These are phyloP conservation scores for Leptopilina drosophilae DNA, from an alignment of 2,888 invertebrate genomes.

Conservation along the genomic window DNA sequence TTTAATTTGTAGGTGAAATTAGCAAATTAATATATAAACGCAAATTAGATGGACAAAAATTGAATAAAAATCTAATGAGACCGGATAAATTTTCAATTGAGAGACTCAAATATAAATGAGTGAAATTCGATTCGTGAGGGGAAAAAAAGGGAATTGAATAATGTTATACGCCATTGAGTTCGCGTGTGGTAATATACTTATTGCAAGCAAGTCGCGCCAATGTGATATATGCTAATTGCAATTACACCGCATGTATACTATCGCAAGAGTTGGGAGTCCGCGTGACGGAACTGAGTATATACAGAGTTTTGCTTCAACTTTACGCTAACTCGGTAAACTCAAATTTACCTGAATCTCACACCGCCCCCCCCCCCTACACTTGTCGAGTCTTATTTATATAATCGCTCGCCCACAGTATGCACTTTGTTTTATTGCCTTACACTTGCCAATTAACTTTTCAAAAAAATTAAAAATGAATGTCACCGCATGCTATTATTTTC, in stretches of 20 bases:
- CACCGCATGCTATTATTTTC: background rate
- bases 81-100: too few species aligned
- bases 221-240: slow-evolving; percentile 75
- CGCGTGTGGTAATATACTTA: slow-evolving; percentile 61
- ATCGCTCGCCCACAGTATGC: slow-evolving; percentile 22
- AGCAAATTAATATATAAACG: too few species aligned
- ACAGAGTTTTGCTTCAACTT: slow-evolving; percentile 33
- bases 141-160: background rate
- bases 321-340: slow-evolving; percentile 43
- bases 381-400: slow-evolving; percentile 47
- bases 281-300: slow-evolving; percentile 37
- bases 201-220: slow-evolving; percentile 59
- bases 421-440: slow-evolving; percentile 11
- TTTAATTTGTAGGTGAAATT: too few species aligned
- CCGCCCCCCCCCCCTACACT: slow-evolving; percentile 41
- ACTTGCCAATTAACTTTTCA: slow-evolving; percentile 11
- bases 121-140: too few species aligned
- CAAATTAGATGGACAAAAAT: too few species aligned
- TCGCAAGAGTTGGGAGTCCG: slow-evolving; percentile 35
- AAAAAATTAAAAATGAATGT: background rate
- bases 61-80: too few species aligned
- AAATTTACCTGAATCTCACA: slow-evolving; percentile 49
- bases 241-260: slow-evolving; percentile 70
- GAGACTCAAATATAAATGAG: too few species aligned
- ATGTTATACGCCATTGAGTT: slow-evolving; percentile 54